Evolutionary conservation across 2,113 vertebrate species (phyloP).

Genomic region (Oxygymnocypris stewartii): DNA sequence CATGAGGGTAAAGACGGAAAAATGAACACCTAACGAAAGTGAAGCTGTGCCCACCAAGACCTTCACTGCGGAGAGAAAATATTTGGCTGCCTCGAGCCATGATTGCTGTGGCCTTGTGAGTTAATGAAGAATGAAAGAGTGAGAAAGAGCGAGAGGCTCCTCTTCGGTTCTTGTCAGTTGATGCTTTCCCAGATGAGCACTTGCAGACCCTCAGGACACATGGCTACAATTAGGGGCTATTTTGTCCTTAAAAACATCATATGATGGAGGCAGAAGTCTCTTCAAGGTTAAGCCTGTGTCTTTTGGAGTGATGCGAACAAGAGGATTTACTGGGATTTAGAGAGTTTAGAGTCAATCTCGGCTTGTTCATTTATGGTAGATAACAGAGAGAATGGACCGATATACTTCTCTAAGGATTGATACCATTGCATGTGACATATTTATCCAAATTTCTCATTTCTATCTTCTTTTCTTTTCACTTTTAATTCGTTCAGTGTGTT

Average conservation of each 20-base stretch:
- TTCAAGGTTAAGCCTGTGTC: slow-evolving; percentile 71
- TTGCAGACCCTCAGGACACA: slow-evolving; percentile 77
- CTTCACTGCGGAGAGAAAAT: slow-evolving; percentile 65
- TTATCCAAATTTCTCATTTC: not conserved
- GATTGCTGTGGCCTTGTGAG: slow-evolving; percentile 64
- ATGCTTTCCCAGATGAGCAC: slow-evolving; percentile 73
- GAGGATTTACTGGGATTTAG: slow-evolving; percentile 65
- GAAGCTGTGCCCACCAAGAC: slow-evolving; percentile 39
- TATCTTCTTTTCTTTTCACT: not conserved
- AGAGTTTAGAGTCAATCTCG: slow-evolving; percentile 40
- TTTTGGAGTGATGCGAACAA: slow-evolving; percentile 73
- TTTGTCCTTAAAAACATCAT: slow-evolving; percentile 79
- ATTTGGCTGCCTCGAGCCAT: slow-evolving; percentile 67
- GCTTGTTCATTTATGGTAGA: slow-evolving; percentile 31
- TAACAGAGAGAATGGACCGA: not conserved
- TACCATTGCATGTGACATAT: not conserved
- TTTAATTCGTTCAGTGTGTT: not conserved
- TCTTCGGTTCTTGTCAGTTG: slow-evolving; percentile 71
- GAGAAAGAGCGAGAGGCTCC: slow-evolving; percentile 50
- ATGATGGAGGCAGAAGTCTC: slow-evolving; percentile 73
- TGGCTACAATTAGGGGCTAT: slow-evolving; percentile 81
- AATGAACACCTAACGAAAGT: slow-evolving; percentile 45
- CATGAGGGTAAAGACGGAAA: slow-evolving; percentile 24
- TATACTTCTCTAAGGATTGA: not conserved
- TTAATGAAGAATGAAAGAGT: slow-evolving; percentile 45